Conservation (phyloP, 2,113 vertebrate species). For the Tauraco erythrolophus region DNA sequence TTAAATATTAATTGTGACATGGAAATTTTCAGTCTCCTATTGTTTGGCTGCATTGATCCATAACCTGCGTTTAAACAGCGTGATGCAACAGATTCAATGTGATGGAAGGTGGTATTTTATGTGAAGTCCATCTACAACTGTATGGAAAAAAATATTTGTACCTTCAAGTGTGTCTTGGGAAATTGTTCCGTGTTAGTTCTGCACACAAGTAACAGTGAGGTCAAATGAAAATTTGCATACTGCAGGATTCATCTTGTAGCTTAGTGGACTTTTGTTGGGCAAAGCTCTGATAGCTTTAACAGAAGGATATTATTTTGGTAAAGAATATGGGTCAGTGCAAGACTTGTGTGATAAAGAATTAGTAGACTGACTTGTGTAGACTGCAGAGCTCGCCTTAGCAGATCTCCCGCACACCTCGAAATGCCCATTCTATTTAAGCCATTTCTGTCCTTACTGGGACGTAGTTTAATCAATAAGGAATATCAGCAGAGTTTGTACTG, state of each 20-base stretch:
- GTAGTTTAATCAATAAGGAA: not conserved
- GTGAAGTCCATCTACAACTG: not conserved
- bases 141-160: not conserved
- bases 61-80: not conserved
- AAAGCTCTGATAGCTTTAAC: not conserved
- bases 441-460: not conserved
- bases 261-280: not conserved
- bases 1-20: conserved; percentile 51
- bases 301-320: not conserved
- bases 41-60: not conserved
- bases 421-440: not conserved
- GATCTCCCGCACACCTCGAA: not conserved
- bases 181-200: not conserved
- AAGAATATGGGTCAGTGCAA: not conserved
- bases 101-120: not conserved
- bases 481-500: not conserved
- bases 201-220: not conserved
- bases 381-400: not conserved
- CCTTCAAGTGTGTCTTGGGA: not conserved
- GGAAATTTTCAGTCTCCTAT: not conserved
- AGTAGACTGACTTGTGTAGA: no score
- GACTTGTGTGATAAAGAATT: not conserved
- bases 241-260: not conserved
- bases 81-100: not conserved
- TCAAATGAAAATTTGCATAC: not conserved